phyloP scores from a whole-genome alignment of 2,113 vertebrate genomes.

The Malurus melanocephalus region DNA sequence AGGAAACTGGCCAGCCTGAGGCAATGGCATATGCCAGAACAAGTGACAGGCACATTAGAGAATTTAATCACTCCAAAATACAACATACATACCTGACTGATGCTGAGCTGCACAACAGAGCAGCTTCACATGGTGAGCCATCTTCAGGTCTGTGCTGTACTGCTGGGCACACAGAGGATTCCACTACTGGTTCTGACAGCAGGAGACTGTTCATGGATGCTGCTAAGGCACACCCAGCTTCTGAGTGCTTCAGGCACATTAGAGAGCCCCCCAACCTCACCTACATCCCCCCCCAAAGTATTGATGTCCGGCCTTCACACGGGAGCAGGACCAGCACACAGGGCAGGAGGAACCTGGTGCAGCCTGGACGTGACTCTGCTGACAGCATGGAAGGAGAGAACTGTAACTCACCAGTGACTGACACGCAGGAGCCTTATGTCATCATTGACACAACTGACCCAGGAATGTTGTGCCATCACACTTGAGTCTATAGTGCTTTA shows the following conservation, averaged over 20 bases:
- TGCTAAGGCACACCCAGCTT: background rate
- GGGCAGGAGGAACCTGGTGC: background rate
- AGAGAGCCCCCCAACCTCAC: conserved; percentile 67
- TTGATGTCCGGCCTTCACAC: background rate
- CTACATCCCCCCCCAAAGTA: conserved; percentile 52
- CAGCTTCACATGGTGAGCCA: background rate
- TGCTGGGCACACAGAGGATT: background rate
- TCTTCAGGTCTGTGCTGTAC: conserved; percentile 18
- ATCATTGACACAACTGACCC: conserved; percentile 24
- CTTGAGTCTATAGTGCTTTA: background rate
- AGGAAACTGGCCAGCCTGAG: conserved; percentile 58
- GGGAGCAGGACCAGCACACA: background rate
- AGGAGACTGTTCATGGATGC: background rate
- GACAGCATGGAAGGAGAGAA: background rate
- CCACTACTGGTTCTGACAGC: background rate
- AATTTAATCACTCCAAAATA: background rate
- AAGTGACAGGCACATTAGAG: background rate
- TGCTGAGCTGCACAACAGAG: background rate
- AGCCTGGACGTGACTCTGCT: background rate
- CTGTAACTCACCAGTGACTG: background rate
- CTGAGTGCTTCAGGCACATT: background rate
- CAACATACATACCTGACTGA: background rate
- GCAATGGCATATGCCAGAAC: background rate
- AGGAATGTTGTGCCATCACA: background rate
- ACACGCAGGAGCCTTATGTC: conserved; percentile 57